phyloP scores from a whole-genome alignment of 1,140 invertebrate species.

The Drosophila saltans region DNA sequence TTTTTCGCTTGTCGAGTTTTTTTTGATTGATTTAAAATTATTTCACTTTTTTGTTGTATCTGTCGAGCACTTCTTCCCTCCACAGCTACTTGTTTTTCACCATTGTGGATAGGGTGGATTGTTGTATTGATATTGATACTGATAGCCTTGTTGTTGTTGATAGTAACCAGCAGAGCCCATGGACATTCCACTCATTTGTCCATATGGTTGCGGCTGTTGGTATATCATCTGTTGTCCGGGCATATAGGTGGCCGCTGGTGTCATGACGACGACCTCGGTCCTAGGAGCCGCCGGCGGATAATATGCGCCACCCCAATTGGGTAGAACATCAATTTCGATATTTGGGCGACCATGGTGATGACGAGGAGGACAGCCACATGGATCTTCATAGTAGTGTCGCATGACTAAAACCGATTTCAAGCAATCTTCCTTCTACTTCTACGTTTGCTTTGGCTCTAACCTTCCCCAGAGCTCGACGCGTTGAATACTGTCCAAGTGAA shows the following conservation, averaged over 20 bases:
- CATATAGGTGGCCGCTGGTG: slow-evolving; percentile 48
- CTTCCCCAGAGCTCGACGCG: slow-evolving; percentile 40
- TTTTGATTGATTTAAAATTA: background rate
- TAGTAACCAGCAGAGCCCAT: slow-evolving; percentile 52
- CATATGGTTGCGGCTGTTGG: slow-evolving; percentile 54
- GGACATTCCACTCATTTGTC: slow-evolving; percentile 37
- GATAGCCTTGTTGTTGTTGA: slow-evolving; percentile 61
- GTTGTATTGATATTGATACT: slow-evolving; percentile 47
- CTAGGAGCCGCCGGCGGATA: slow-evolving; percentile 66
- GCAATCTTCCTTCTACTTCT: background rate
- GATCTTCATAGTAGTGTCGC: slow-evolving; percentile 72
- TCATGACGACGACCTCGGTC: slow-evolving; percentile 68
- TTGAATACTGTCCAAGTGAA: slow-evolving; percentile 42
- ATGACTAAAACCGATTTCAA: slow-evolving; percentile 35
- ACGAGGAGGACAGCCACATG: slow-evolving; percentile 67
- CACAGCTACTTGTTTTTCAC: slow-evolving; percentile 25
- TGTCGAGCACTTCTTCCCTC: slow-evolving; percentile 8
- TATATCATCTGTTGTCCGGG: slow-evolving; percentile 41
- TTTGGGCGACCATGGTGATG: slow-evolving; percentile 77
- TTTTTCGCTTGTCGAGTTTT: background rate
- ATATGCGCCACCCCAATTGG: slow-evolving; percentile 68
- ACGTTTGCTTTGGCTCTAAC: slow-evolving; percentile 19
- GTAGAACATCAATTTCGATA: slow-evolving; percentile 78
- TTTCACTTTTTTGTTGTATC: background rate
- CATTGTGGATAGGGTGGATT: slow-evolving; percentile 58